Evolutionary conservation across 2,888 invertebrate species (phyloP).

Genomic region (Orchestes rusci): DNA sequence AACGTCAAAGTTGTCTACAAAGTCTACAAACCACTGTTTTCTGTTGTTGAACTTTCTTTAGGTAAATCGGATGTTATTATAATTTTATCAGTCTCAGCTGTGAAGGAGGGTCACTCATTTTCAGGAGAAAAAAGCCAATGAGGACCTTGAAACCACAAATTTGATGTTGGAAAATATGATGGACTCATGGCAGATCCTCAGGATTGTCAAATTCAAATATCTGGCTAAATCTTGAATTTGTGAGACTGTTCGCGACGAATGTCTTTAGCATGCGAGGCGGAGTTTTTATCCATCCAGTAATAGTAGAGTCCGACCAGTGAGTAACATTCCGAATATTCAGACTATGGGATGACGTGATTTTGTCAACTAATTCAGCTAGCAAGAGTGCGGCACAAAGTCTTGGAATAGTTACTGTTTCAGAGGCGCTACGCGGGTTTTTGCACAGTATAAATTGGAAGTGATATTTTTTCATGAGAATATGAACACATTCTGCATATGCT

Average conservation of each 20-base stretch:
- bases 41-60: too few species aligned
- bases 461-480: too few species aligned
- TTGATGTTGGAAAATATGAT: background rate
- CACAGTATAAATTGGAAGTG: too few species aligned
- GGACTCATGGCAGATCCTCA: background rate
- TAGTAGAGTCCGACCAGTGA: background rate
- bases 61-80: too few species aligned
- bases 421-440: too few species aligned
- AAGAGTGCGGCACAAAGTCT: background rate
- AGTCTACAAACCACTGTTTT: too few species aligned
- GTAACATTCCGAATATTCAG: too few species aligned
- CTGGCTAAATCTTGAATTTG: background rate
- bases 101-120: background rate
- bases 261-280: background rate
- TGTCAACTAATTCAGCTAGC: background rate
- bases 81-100: too few species aligned
- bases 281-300: background rate
- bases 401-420: too few species aligned
- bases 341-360: too few species aligned
- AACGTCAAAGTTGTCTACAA: too few species aligned
- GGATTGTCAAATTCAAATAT: background rate
- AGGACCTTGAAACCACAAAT: background rate
- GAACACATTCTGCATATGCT: too few species aligned
- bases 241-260: background rate
- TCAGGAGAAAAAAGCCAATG: background rate